Evolutionary conservation across 2,888 invertebrate genomes (phyloP).

Genomic region (Andricus curvator): DNA sequence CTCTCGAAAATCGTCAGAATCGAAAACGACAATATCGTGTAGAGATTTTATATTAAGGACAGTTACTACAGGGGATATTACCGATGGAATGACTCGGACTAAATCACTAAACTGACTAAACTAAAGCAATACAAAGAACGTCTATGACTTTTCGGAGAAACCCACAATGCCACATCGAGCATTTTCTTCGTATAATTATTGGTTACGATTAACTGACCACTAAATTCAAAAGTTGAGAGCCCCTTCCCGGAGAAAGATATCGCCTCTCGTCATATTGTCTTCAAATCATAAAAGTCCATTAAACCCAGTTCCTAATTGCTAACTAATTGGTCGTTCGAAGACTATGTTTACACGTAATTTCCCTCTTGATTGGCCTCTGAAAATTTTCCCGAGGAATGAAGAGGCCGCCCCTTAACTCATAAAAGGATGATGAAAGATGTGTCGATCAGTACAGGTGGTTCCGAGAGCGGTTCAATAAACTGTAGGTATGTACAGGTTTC

Average conservation of each 20-base stretch:
- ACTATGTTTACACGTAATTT: slow-evolving; percentile 22
- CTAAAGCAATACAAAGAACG: neutral
- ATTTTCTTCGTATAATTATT: slow-evolving; percentile 3
- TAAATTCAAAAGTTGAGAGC: slow-evolving; percentile 10
- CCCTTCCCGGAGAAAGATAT: slow-evolving; percentile 15
- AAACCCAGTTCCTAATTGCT: slow-evolving; percentile 17
- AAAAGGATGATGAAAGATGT: neutral
- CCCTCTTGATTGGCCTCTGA: slow-evolving; percentile 14
- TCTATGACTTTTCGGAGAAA: neutral
- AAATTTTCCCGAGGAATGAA: neutral
- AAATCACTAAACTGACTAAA: neutral
- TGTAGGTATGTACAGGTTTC: too few species aligned
- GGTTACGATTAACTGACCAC: slow-evolving; percentile 10
- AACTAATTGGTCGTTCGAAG: slow-evolving; percentile 22
- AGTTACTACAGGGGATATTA: neutral
- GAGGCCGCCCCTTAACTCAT: neutral
- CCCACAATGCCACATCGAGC: too few species aligned
- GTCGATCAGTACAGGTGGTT: neutral
- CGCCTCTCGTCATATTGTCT: slow-evolving; percentile 22
- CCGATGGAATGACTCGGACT: neutral
- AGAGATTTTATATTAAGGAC: too few species aligned
- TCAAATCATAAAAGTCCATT: slow-evolving; percentile 18
- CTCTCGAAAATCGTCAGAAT: too few species aligned
- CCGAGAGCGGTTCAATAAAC: too few species aligned
- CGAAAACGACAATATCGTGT: too few species aligned